Evolutionary conservation across 2,113 vertebrate species (phyloP), one percentile per base, ranked within the genome.

Genomic region (Eupsittula cactorum): DNA sequence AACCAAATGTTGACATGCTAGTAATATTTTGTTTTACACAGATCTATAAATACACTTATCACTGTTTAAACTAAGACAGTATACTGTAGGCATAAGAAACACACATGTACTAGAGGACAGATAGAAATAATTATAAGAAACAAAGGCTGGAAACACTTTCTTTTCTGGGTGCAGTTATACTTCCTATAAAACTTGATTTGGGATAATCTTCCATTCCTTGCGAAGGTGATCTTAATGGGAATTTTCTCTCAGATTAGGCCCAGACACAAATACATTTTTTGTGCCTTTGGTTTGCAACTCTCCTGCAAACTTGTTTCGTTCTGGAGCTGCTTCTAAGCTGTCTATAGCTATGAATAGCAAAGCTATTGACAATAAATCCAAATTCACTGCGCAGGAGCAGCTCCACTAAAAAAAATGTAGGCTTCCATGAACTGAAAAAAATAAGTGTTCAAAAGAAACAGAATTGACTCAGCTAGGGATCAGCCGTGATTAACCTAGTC

Each of bases 11-110:
- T 96, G 95, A 94, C 95, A 94, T 88, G 90, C 83, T 94, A 84
- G 93, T 95, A 97, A 96, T 93, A 94, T 94, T 97, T 89, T 92
- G 93, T 82, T 96, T 96, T 96, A 96, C 93, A 92, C 86, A 92
- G 92, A 88, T 87, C 96, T 97, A 96, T 96, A 97, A 96, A 97
- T 97, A 96, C 49, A 96, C 93, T 97, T 96, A 96, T 95, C 93
- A 91, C 77, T 96, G 90, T 96, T 97, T 95, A 96, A 97, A 91
- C 88, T 92, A 95, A 75, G 63, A 65, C 88, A 79, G 82, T 97
- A 92, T 91, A 85, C 67, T 93, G 81, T 65, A 89, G 83, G 73
- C 83, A 91, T 96, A 95, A 95, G 95, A 96, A 94, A 91, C 92
- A 84, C 96, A 96, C 80, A 96, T 96, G 96, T 93, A 95, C 71